phyloP scores from a whole-genome alignment of 2,797 vertebrate genomes.

The Limosa lapponica region DNA sequence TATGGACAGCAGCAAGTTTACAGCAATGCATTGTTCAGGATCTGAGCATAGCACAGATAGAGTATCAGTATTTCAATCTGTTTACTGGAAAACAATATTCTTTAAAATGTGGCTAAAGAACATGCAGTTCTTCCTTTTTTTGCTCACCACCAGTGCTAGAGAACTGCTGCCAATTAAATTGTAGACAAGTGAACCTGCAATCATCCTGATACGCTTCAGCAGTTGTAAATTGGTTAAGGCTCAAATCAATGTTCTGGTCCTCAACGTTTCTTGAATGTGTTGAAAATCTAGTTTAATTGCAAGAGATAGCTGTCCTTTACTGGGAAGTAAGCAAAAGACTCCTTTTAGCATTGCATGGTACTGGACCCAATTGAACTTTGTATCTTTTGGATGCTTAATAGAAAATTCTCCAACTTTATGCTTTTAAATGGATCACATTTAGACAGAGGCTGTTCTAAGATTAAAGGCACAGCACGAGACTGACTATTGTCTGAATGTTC shows the following conservation, averaged over 20 bases:
- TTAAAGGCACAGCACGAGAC: not conserved
- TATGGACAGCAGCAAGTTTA: not conserved
- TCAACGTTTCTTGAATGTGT: not conserved
- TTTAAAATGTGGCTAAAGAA: not conserved
- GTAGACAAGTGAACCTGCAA: not conserved
- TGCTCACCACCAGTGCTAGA: not conserved
- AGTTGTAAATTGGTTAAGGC: constrained; percentile 40
- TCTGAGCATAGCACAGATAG: not conserved
- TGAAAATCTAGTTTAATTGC: constrained; percentile 51
- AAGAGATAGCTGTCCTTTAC: constrained; percentile 29
- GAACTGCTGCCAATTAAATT: constrained; percentile 32
- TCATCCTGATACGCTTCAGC: not conserved
- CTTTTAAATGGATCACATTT: constrained; percentile 17
- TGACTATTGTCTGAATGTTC: not conserved
- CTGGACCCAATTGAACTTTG: not conserved
- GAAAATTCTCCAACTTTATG: constrained; percentile 29
- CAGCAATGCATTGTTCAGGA: not conserved
- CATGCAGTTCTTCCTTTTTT: not conserved
- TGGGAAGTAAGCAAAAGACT: constrained; percentile 27
- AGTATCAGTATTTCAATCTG: constrained; percentile 11
- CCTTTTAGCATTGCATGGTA: not conserved
- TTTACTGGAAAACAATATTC: constrained; percentile 32
- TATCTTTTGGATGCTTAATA: constrained; percentile 14
- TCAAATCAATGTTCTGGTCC: constrained; percentile 37
- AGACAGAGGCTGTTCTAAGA: not conserved